Base-by-base conservation (phyloP, 2,797 vertebrate genomes). In the Artibeus lituratus region DNA sequence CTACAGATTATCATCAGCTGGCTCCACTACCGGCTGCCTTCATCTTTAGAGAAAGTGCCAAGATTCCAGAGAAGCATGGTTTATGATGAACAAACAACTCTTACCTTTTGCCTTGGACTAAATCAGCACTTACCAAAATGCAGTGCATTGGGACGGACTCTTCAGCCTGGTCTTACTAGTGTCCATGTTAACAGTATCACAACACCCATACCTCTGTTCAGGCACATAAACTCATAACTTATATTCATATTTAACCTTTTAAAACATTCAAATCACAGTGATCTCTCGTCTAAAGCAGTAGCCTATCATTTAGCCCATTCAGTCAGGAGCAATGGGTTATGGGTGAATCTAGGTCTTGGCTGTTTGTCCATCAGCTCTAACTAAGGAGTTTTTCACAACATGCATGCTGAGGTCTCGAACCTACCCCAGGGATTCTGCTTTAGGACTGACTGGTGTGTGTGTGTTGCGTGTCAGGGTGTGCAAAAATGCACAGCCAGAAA, bases 281-380 rank as follows among this genome's bases (percentile, higher is more conserved):
- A 62, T 77, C 89, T 94, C 69, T 87, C 16, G n/a, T 80, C 53
- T 82, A 96, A 93, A 95, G 77, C 21, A 94, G 39, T 12, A n/a
- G n/a, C n/a, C n/a, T n/a, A 82, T 35, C 5, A 69, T 49, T 87
- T 55, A 90, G n/a, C 42, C 51, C 22, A 57, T 21, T 82, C 0
- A 14, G 44, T 73, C 59, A 62, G 74, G 14, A 62, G 78, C 49
- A 87, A 42, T 55, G 72, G 39, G 65, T 83, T 57, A 39, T 65
- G 8, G 39, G 29, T 0, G 2, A 95, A 72, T 42, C 39, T n/a
- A 26, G n/a, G 62, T 62, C 57, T n/a, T 65, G 3, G 10, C 14
- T 72, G 32, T 73, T 39, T 32, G 11, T 35, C 51, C 37, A n/a
- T 76, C 35, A 81, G 26, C 81, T 51, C 35, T 24, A 74, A 65